Conservation (phyloP, 1,140 invertebrate species). For the Drosophila busckii region DNA sequence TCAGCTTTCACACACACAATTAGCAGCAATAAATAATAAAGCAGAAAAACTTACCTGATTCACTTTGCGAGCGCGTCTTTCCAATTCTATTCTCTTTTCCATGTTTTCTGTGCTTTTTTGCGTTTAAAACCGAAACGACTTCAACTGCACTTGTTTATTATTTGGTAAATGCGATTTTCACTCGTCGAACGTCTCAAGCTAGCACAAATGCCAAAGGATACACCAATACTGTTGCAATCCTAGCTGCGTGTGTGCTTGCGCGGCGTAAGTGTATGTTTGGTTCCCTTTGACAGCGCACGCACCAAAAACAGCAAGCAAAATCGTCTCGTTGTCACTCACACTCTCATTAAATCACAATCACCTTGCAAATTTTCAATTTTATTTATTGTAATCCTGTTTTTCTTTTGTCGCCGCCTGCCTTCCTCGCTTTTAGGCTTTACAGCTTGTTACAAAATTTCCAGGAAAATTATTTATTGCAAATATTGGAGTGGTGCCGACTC, state of each 20-base stretch:
- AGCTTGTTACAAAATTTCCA: constrained; percentile 9
- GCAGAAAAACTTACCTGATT: constrained; percentile 85
- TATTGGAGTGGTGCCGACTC: no score
- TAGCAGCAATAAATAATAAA: constrained; percentile 11
- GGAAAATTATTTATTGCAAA: no score
- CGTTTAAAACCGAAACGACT: constrained; percentile 17
- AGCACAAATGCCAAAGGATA: constrained; percentile 57
- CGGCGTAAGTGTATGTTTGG: constrained; percentile 26
- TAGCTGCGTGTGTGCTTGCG: constrained; percentile 23
- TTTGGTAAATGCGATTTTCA: constrained; percentile 39
- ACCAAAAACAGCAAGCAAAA: constrained; percentile 53
- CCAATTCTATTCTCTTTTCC: constrained; percentile 95
- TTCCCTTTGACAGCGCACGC: constrained; percentile 64
- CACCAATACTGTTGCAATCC: constrained; percentile 35
- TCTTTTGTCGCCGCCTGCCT: constrained; percentile 55
- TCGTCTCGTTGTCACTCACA: constrained; percentile 46
- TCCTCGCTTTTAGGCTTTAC: constrained; percentile 32
- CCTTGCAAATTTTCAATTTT: constrained; percentile 71
- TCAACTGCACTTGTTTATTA: constrained; percentile 52
- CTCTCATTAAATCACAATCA: constrained; percentile 37
- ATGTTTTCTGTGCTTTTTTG: constrained; percentile 74
- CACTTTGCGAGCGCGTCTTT: constrained; percentile 90
- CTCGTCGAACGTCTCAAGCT: constrained; percentile 49
- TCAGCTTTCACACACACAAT: constrained; percentile 17
- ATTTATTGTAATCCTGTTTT: constrained; percentile 57